A percentile compares a stretch with the other conserved stretches of the same genome.
These are phyloP conservation scores for Odontophorus gujanensis DNA, from an alignment of 2,113 vertebrate species.

Conservation along the genomic window DNA sequence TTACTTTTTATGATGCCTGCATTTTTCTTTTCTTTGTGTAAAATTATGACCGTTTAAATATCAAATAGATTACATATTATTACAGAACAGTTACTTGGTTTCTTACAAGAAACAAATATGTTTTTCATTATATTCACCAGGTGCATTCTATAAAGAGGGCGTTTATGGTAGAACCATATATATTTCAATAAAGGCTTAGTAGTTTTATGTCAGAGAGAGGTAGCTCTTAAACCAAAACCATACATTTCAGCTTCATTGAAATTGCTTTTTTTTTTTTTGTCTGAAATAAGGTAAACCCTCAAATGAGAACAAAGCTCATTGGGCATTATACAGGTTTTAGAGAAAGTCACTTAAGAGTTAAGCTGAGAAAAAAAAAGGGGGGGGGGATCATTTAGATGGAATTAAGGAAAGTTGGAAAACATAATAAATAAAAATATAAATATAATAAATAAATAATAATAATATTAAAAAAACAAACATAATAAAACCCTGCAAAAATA, in stretches of 20 bases:
- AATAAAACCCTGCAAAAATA: neutral
- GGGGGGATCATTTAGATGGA: neutral
- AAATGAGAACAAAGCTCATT: slow-evolving; percentile 34
- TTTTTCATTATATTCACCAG: slow-evolving; percentile 64
- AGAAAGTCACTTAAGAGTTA: neutral
- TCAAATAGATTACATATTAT: slow-evolving; percentile 46
- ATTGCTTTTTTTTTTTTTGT: neutral
- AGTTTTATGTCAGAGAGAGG: slow-evolving; percentile 63
- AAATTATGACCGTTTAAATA: slow-evolving; percentile 68
- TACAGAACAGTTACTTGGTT: neutral
- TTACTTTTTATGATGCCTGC: neutral
- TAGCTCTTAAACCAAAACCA: slow-evolving; percentile 64
- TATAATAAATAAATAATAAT: too few species aligned
- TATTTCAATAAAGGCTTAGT: slow-evolving; percentile 72
- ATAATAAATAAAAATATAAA: neutral
- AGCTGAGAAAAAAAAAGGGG: neutral
- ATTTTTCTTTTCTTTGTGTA: slow-evolving; percentile 45
- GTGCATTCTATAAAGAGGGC: slow-evolving; percentile 69
- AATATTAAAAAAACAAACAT: neutral
- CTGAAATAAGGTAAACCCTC: slow-evolving; percentile 28
- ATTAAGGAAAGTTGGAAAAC: slow-evolving; percentile 2
- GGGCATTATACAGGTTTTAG: slow-evolving; percentile 11
- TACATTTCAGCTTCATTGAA: slow-evolving; percentile 39
- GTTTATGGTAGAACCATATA: slow-evolving; percentile 67
- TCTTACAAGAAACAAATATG: slow-evolving; percentile 36